A percentile compares a stretch with the other conserved stretches of the same genome.
Conservation (phyloP, 2,888 invertebrate genomes). For the Melanchra persicariae region DNA sequence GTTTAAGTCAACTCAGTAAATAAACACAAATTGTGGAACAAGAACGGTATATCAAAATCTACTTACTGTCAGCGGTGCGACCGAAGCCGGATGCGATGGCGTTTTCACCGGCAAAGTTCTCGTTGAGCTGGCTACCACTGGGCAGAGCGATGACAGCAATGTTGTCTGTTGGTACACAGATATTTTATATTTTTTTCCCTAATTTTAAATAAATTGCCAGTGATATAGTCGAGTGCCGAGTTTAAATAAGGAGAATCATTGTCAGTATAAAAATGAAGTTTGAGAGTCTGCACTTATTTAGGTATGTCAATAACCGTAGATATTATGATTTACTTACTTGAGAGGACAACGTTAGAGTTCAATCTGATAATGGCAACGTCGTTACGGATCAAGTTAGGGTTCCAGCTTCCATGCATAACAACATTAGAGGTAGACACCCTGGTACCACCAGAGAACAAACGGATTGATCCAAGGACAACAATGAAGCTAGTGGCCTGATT, state of each 20-base stretch:
- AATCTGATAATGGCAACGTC: conserved; percentile 76
- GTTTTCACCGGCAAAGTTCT: conserved; percentile 67
- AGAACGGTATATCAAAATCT: background rate
- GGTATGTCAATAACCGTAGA: background rate
- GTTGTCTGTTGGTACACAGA: conserved; percentile 52
- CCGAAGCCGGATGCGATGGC: conserved; percentile 81
- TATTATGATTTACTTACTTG: conserved; percentile 20
- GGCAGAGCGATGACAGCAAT: conserved; percentile 71
- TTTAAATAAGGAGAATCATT: no score
- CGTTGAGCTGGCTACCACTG: conserved; percentile 64
- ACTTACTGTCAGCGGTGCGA: conserved; percentile 50
- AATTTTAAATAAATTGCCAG: no score
- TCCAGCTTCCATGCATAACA: conserved; percentile 64
- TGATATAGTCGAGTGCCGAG: no score
- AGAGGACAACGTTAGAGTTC: background rate
- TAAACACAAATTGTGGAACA: no score
- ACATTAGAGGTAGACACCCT: conserved; percentile 69
- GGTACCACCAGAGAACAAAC: conserved; percentile 74
- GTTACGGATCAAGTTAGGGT: conserved; percentile 70
- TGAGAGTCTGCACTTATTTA: background rate
- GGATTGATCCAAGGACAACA: conserved; percentile 76
- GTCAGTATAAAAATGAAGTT: no score
- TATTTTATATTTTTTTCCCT: no score
- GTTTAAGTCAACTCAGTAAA: conserved; percentile 24
- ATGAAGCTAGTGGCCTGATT: conserved; percentile 50